Base-by-base conservation (phyloP, 37 sponge, comb jelly and placozoan genomes). In the Chondrilla cf. caribensis region DNA sequence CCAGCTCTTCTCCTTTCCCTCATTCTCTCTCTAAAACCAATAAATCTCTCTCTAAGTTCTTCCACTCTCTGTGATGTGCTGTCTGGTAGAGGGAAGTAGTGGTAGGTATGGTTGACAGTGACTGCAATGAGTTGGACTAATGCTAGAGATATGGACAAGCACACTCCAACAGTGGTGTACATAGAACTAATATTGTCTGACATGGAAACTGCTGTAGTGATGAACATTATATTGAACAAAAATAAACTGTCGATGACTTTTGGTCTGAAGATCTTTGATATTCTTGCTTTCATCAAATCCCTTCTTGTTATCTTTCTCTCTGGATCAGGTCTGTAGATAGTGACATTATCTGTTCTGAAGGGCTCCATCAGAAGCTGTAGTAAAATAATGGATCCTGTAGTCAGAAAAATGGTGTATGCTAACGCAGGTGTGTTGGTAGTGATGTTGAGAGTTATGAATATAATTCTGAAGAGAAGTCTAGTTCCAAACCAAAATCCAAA, bases 401-500 rank as follows among this genome's bases (percentile, higher is more conserved):
- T 28, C 3, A 11, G 31, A 33, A 68, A 35, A 11, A n/a, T 33
- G 37, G 33, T n/a, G 35, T 21, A n/a, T 3, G 2, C 32, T 28
- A n/a, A n/a, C 26, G 33, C 19, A 4, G 3, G 70, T 1, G 2
- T 35, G 3, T n/a, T 19, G 2, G 33, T 24, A 24, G 22, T 26
- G 8, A 64, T 25, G 22, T 25, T 9, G 18, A 22, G 18, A 25
- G 22, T 9, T 24, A 14, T n/a, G 8, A 64, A 64, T 22, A 64
- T 22, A 24, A n/a, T 26, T 22, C 66, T 64, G 8, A 22, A 24
- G 8, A 64, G 26, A 18, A 64, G 66, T 22, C 66, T 64, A 18
- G 22, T 26, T 64, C 66, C 66, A 9, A 64, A 22, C 66, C 66
- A 64, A n/a, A 64, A 64, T 18, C 66, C 66, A 64, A 64, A n/a